Evolutionary conservation across 2,113 vertebrate genomes (phyloP), one percentile per base, ranked within the genome.

Genomic region (Hystrix brachyura): DNA sequence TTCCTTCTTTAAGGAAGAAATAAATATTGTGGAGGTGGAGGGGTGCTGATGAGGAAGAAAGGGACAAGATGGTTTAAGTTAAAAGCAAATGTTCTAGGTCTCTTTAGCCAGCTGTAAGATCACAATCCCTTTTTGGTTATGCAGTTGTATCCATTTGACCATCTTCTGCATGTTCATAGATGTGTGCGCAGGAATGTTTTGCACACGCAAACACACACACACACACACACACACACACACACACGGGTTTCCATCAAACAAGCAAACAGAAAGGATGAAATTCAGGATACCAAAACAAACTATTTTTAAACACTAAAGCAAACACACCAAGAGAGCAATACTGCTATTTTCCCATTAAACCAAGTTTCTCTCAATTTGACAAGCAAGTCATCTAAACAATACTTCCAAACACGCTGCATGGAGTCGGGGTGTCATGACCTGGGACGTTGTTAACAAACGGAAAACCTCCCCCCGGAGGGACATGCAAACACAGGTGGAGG

Each of bases 261-360:
- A 81, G 46, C 89, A 95, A 74, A 80, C 94, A 93, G 64, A 83
- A 94, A 97, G 95, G 88, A 95, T 86, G 72, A 97, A 96, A 97
- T 25, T 55, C 80, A 51, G 82, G 85, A 95, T 89, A 80, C 3
- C 89, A 98, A 98, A 98, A 97, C 96, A 98, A 97, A 94, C 94
- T 97, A 89, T 96, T 98, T 98, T 98, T 94, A 98, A 95, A 97
- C 65, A 14, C 38, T 80, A 96, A 98, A 86, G 97, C 91, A 97
- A 98, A 95, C 87, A 97, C 91, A 65, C 87, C 81, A 62, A 87
- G 90, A 96, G 21, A 83, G 96, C 43, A 82, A 82, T 62, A 57
- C 96, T 29, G 95, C 78, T 96, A 67, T 60, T 97, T 97, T 96
- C 97, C 98, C 97, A 94, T 96, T 94, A 93, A 94, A 72, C 83